Evolutionary conservation across 2,888 invertebrate species (phyloP).

Genomic region (Callimorpha dominula): DNA sequence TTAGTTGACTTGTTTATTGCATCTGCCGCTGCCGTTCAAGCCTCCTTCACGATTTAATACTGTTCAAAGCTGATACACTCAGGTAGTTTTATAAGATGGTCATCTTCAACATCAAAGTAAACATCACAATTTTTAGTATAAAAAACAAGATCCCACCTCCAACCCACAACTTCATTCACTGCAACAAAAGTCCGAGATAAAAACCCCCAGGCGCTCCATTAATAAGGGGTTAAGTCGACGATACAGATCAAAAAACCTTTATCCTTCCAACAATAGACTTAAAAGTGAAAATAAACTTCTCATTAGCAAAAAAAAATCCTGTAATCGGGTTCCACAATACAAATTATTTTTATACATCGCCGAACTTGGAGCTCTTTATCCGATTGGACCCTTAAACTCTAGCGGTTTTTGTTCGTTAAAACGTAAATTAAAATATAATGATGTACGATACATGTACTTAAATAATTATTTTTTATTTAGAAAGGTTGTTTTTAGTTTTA

Average conservation of each 20-base stretch:
- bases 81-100: too few relatives aligned
- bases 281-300: constrained; percentile 23
- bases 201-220: too few relatives aligned
- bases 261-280: not conserved
- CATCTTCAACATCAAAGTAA: too few relatives aligned
- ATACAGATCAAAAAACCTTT: constrained; percentile 6
- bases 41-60: too few relatives aligned
- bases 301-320: constrained; percentile 19
- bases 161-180: too few relatives aligned
- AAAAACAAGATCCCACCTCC: too few relatives aligned
- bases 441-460: not conserved
- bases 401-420: constrained; percentile 17
- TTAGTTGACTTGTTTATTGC: too few relatives aligned
- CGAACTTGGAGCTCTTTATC: constrained; percentile 30
- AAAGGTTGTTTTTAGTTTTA: not conserved
- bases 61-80: too few relatives aligned
- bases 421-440: constrained; percentile 16
- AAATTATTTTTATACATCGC: constrained; percentile 31
- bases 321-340: constrained; percentile 25
- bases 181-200: too few relatives aligned
- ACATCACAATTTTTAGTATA: too few relatives aligned
- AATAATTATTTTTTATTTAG: not conserved
- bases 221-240: not conserved
- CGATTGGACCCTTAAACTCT: constrained; percentile 4
- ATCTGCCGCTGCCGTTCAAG: too few relatives aligned